A percentile compares a stretch with the other conserved stretches of the same genome.
Evolutionary conservation across 1,140 invertebrate genomes (phyloP).

Genomic region (Nasonia giraulti): DNA sequence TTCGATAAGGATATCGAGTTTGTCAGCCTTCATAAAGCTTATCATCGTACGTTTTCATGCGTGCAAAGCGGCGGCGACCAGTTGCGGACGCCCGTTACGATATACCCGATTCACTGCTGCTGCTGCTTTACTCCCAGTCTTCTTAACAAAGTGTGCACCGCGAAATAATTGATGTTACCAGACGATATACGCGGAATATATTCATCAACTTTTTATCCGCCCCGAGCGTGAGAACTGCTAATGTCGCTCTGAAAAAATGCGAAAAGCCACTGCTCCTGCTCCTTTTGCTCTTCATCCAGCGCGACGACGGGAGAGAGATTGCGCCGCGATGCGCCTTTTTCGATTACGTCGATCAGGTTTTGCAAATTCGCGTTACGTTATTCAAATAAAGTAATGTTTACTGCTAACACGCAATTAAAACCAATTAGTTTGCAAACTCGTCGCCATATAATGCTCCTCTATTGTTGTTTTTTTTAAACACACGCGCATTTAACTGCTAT

Average conservation of each 20-base stretch:
- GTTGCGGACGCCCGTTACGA: conserved; percentile 14
- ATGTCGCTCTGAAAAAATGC: not conserved
- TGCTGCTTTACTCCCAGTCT: not conserved
- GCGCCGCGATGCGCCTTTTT: too few species aligned
- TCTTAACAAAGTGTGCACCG: conserved; percentile 19
- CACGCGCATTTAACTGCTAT: too few species aligned
- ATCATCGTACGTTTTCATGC: conserved; percentile 41
- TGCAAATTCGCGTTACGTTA: too few species aligned
- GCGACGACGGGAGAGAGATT: too few species aligned
- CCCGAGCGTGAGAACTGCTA: conserved; percentile 28
- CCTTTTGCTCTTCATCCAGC: not conserved
- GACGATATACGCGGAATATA: not conserved
- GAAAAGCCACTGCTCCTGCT: not conserved
- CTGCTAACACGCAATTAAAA: too few species aligned
- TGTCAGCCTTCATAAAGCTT: conserved; percentile 45
- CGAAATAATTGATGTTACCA: conserved; percentile 33
- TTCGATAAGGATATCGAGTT: conserved; percentile 44
- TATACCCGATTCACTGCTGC: not conserved
- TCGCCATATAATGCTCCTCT: too few species aligned
- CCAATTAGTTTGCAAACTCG: too few species aligned
- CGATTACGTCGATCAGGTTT: too few species aligned
- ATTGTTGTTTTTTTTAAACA: too few species aligned
- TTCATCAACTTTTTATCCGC: conserved; percentile 15
- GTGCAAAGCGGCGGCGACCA: conserved; percentile 13
- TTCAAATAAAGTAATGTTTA: too few species aligned